These are phyloP conservation scores for Zaprionus taronus DNA, from an alignment of 1,140 invertebrate species.

Conservation along the genomic window DNA sequence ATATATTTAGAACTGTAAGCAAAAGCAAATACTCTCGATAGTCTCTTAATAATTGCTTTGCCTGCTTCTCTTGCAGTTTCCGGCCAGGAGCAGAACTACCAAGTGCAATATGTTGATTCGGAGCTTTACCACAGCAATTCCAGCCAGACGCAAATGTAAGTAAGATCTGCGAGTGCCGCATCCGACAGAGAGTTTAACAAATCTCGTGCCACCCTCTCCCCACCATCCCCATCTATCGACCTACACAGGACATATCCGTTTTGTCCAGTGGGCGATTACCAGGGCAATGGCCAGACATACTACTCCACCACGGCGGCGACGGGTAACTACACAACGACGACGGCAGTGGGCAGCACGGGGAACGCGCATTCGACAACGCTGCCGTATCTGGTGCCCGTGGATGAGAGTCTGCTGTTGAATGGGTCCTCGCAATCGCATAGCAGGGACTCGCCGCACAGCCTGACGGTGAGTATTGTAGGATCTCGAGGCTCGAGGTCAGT, in stretches of 20 bases:
- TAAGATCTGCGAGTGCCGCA: conserved; percentile 29
- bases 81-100: conserved; percentile 86
- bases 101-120: conserved; percentile 90
- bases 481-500: conserved; percentile 35
- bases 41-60: neutral
- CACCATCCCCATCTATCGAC: neutral
- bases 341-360: conserved; percentile 77
- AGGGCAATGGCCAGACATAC: conserved; percentile 85
- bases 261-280: conserved; percentile 91
- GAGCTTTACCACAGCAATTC: conserved; percentile 86
- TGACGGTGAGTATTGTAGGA: conserved; percentile 84
- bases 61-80: conserved; percentile 76
- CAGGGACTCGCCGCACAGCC: conserved; percentile 90
- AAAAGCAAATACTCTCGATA: too few species aligned
- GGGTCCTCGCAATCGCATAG: conserved; percentile 86
- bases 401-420: conserved; percentile 87
- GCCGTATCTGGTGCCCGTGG: conserved; percentile 87
- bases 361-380: conserved; percentile 87
- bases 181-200: conserved; percentile 12
- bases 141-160: conserved; percentile 89
- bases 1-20: too few species aligned
- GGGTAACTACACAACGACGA: conserved; percentile 85
- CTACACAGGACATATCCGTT: conserved; percentile 91
- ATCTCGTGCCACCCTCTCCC: neutral
- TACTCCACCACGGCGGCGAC: conserved; percentile 85